Evolutionary conservation across 1,140 invertebrate species (phyloP).

Genomic region (Drosophila ficusphila): DNA sequence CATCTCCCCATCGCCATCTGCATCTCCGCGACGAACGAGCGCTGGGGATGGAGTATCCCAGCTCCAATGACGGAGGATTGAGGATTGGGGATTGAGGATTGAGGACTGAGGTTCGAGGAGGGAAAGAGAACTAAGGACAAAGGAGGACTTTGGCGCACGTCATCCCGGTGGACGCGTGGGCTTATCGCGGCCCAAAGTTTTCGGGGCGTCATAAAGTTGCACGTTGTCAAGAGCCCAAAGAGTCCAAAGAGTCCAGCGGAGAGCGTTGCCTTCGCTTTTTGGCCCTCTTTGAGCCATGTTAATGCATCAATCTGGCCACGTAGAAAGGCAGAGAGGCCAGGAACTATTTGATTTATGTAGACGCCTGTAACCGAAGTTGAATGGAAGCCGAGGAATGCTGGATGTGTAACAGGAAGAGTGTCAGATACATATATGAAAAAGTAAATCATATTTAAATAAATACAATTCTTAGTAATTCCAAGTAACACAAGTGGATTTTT

Average conservation of each 20-base stretch:
- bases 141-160: slow-evolving; percentile 47
- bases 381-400: slow-evolving; percentile 21
- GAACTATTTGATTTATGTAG: slow-evolving; percentile 75
- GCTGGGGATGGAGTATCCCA: slow-evolving; percentile 1
- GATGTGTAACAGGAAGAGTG: slow-evolving; percentile 19
- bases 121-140: background rate
- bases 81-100: background rate
- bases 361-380: slow-evolving; percentile 29
- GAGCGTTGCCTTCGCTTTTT: slow-evolving; percentile 7
- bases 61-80: background rate
- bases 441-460: no score
- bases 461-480: no score
- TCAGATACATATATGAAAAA: background rate
- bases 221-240: slow-evolving; percentile 56
- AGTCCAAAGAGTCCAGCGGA: background rate
- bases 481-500: no score
- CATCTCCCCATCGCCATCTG: slow-evolving; percentile 58
- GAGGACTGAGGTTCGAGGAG: background rate
- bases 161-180: slow-evolving; percentile 65
- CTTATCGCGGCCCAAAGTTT: slow-evolving; percentile 70
- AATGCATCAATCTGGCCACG: slow-evolving; percentile 45
- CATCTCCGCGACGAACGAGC: background rate
- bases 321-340: slow-evolving; percentile 34
- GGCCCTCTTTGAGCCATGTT: slow-evolving; percentile 36
- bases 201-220: slow-evolving; percentile 67